Evolutionary conservation across 2,797 vertebrate genomes (phyloP), one percentile per base, ranked within the genome.

Genomic region (Phoebastria nigripes): DNA sequence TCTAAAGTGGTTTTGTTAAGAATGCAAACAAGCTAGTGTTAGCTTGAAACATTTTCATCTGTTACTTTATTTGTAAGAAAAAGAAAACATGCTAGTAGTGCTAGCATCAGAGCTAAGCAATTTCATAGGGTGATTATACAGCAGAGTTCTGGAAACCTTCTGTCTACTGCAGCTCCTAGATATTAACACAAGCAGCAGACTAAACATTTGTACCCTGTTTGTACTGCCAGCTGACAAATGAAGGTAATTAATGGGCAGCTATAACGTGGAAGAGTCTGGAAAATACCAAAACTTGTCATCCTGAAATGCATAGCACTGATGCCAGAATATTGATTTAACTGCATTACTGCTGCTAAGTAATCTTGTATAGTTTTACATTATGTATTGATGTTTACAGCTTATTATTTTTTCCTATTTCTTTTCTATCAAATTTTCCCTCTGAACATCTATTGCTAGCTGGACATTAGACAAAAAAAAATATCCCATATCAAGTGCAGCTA

Each of bases 181-280:
- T 96, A 93, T 91, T 97, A 97, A 97, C 37, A 95, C 95, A 96
- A 97, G 96, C 93, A 95, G 95, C 97, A 98, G 98, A 98, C 98
- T 98, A 98, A 98, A 98, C 97, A 98, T 94, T 96, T 95, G 96
- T 92, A 96, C 95, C 96, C 67, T 96, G 93, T 96, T 94, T 97
- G 95, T 92, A 94, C 90, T 94, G 95, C 93, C 93, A 97, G 96
- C 94, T 97, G 97, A 98, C 86, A 98, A 97, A 97, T 81, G 69
- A 96, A 97, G 82, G 94, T 98, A 98, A 98, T 98, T 98, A 98
- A 98, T 98, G 93, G 91, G 96, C 93, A 97, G 94, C 92, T 96
- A 56, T 79, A 96, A 85, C 70, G 83, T 97, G 79, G 86, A 96
- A 91, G 91, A 93, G 90, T 95, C 95, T 93, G 87, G 96, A 97